A percentile compares a stretch with the other conserved stretches of the same genome.
These are phyloP conservation scores for Pyrgilauda ruficollis DNA, from an alignment of 2,113 vertebrate genomes.

Conservation along the genomic window DNA sequence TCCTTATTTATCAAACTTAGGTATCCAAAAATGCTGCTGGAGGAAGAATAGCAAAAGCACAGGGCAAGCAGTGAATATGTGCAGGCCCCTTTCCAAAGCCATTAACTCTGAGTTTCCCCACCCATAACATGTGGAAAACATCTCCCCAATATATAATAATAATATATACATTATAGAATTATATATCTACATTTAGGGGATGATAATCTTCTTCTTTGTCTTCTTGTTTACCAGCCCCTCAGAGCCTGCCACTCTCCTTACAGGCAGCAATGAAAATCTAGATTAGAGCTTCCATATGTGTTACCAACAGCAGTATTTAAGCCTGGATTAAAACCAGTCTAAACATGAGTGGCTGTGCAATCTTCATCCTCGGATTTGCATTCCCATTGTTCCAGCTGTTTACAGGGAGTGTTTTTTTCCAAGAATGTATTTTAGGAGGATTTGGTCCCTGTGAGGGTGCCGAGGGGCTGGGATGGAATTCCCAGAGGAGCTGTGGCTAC, in stretches of 20 bases:
- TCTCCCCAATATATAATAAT: no score
- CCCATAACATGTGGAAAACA: neutral
- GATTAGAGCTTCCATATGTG: rapidly evolving
- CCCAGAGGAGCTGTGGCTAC: neutral
- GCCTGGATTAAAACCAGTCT: neutral
- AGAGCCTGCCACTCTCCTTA: neutral
- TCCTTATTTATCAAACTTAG: neutral
- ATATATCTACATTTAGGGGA: neutral
- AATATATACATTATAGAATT: no score
- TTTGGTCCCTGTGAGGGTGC: neutral
- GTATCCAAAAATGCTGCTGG: neutral
- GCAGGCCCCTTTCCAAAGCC: neutral
- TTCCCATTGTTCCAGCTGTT: neutral
- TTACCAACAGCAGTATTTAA: neutral
- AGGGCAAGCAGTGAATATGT: neutral
- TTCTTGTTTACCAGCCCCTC: neutral
- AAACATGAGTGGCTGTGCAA: neutral
- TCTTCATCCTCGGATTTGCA: neutral
- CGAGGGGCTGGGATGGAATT: neutral
- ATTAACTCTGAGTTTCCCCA: neutral
- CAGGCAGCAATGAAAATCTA: neutral
- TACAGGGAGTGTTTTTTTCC: neutral
- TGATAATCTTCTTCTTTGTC: neutral
- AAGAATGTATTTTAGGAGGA: neutral
- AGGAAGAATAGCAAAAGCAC: neutral